Conservation (phyloP, 1,140 invertebrate genomes). For the Piezodorus guildinii region DNA sequence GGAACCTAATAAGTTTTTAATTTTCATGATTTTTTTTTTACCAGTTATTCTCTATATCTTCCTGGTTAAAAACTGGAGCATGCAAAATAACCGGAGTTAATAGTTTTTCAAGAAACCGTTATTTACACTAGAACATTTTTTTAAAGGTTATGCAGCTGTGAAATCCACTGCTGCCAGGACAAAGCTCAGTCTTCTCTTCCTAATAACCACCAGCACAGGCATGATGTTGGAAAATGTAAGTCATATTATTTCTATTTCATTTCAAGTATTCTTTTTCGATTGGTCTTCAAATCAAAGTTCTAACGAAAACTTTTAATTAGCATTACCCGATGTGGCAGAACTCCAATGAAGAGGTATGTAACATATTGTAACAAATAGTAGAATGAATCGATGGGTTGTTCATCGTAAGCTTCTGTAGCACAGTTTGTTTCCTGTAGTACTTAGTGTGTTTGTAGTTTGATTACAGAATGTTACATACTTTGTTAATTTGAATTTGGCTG, state of each 20-base stretch:
- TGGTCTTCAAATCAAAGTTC: neutral
- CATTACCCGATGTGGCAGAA: slow-evolving; percentile 9
- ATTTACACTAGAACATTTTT: neutral
- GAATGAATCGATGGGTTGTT: neutral
- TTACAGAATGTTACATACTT: slow-evolving; percentile 10
- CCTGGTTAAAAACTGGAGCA: no score
- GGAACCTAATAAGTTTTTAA: no score
- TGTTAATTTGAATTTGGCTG: neutral
- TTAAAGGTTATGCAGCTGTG: slow-evolving; percentile 20
- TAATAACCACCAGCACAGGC: neutral
- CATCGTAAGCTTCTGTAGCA: neutral
- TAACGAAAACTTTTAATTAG: slow-evolving; percentile 6
- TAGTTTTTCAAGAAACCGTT: no score
- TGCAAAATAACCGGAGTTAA: no score
- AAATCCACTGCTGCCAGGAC: slow-evolving; percentile 18
- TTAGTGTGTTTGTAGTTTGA: neutral
- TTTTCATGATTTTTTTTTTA: no score
- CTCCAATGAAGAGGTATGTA: slow-evolving; percentile 9
- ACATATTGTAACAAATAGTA: slow-evolving; percentile 11
- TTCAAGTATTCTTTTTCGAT: neutral
- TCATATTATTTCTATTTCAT: neutral
- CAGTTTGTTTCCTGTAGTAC: neutral
- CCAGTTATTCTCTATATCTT: no score
- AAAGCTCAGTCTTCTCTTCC: slow-evolving; percentile 9
- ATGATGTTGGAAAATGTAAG: slow-evolving; percentile 11